These are phyloP conservation scores for Symphodus melops DNA, from an alignment of 2,113 vertebrate genomes.

Conservation along the genomic window DNA sequence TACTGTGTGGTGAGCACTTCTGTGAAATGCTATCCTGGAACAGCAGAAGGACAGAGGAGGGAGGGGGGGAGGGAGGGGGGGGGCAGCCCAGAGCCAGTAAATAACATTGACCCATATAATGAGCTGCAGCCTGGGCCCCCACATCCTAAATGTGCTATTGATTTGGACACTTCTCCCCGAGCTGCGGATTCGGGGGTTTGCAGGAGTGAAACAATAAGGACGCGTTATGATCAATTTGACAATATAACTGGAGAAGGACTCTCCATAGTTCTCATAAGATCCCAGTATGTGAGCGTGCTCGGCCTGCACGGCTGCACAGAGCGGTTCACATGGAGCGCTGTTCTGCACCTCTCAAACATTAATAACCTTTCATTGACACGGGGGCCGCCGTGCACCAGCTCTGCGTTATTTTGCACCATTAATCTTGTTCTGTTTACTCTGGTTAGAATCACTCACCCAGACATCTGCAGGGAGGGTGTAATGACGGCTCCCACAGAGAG, in stretches of 20 bases:
- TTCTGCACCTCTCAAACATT: slow-evolving; percentile 50
- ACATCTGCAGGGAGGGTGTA: slow-evolving; percentile 77
- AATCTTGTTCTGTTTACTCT: slow-evolving; percentile 78
- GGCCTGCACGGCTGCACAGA: neutral
- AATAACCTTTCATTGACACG: slow-evolving; percentile 63
- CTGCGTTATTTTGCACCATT: slow-evolving; percentile 72
- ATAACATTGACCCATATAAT: slow-evolving; percentile 54
- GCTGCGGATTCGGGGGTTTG: slow-evolving; percentile 31
- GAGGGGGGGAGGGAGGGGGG: slow-evolving; percentile 2
- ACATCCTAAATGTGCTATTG: slow-evolving; percentile 66
- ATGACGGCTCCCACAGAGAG: slow-evolving; percentile 59
- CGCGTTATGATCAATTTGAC: slow-evolving; percentile 53
- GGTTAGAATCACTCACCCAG: slow-evolving; percentile 73
- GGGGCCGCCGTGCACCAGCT: slow-evolving; percentile 41
- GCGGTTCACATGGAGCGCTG: slow-evolving; percentile 19
- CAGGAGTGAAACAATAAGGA: slow-evolving; percentile 42
- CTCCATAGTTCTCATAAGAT: too few relatives aligned
- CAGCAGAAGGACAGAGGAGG: slow-evolving; percentile 36
- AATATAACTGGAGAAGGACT: too few relatives aligned
- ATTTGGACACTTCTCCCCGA: slow-evolving; percentile 43
- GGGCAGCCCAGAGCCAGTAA: slow-evolving; percentile 53
- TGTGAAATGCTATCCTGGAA: slow-evolving; percentile 53
- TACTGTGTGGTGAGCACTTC: slow-evolving; percentile 44
- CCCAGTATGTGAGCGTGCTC: too few relatives aligned
- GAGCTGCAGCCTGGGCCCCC: slow-evolving; percentile 32